These are phyloP conservation scores for Reticulitermes lucifugus DNA, from an alignment of 2,888 invertebrate genomes.

Conservation along the genomic window DNA sequence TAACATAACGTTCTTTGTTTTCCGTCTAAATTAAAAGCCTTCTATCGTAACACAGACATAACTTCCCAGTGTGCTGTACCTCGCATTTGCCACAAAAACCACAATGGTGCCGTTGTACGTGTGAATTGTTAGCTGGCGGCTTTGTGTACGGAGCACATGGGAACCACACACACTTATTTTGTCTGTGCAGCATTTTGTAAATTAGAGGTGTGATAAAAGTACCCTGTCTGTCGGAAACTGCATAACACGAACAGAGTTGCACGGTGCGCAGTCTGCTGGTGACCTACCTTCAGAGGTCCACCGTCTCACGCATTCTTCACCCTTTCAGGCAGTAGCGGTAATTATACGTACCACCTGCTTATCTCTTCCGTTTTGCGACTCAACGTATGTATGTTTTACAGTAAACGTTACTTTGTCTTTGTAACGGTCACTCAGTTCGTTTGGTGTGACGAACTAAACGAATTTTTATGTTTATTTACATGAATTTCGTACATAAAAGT, in stretches of 20 bases:
- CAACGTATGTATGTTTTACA: no score
- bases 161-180: not conserved
- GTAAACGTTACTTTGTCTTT: no score
- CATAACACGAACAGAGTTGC: not conserved
- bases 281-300: no score
- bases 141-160: not conserved
- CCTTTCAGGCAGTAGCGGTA: no score
- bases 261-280: not conserved
- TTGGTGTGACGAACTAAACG: no score
- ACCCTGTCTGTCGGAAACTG: not conserved
- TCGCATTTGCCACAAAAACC: not conserved
- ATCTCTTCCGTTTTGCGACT: no score
- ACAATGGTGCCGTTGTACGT: not conserved
- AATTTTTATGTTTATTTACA: no score
- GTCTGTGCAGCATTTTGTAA: not conserved
- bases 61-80: not conserved
- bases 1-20: not conserved
- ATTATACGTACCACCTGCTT: no score
- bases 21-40: slow-evolving; percentile 21
- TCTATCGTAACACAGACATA: not conserved
- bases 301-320: no score
- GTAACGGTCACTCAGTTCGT: no score
- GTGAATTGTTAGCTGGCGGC: not conserved
- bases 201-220: not conserved
- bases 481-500: no score